Evolutionary conservation across 2,113 vertebrate genomes (phyloP).

Genomic region (Mesoclemmys tuberculata): DNA sequence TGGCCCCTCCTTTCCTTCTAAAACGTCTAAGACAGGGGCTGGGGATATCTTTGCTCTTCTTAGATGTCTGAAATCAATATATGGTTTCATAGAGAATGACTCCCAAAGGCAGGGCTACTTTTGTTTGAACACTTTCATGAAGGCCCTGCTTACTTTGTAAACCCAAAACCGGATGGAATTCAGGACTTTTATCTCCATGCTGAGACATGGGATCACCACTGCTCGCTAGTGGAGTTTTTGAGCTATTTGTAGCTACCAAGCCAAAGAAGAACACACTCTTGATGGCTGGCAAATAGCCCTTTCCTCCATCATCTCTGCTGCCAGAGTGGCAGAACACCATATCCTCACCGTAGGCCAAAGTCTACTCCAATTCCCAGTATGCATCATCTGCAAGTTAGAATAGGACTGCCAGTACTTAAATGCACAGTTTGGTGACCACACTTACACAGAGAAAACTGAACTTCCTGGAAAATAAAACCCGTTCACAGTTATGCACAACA

Average conservation of each 20-base stretch:
- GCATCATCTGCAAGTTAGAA: neutral
- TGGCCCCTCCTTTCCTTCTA: neutral
- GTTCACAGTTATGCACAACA: neutral
- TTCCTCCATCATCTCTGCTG: neutral
- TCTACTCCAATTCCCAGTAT: neutral
- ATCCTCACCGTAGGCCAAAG: neutral
- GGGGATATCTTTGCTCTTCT: neutral
- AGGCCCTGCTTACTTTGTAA: neutral
- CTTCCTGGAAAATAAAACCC: neutral
- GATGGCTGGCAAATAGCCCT: neutral
- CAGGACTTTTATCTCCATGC: neutral
- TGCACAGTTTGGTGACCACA: fast-evolving
- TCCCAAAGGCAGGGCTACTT: neutral
- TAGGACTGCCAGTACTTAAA: neutral
- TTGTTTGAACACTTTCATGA: neutral
- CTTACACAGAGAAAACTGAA: neutral
- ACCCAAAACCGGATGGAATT: neutral
- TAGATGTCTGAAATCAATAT: neutral
- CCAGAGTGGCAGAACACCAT: neutral
- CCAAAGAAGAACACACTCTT: neutral
- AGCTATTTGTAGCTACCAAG: neutral
- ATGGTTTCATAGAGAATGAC: neutral
- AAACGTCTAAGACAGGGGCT: neutral
- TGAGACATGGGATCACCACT: neutral
- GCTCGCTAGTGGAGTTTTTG: neutral